Evolutionary conservation across 2,888 invertebrate species (phyloP).

Genomic region (Cecidostiba fungosa): DNA sequence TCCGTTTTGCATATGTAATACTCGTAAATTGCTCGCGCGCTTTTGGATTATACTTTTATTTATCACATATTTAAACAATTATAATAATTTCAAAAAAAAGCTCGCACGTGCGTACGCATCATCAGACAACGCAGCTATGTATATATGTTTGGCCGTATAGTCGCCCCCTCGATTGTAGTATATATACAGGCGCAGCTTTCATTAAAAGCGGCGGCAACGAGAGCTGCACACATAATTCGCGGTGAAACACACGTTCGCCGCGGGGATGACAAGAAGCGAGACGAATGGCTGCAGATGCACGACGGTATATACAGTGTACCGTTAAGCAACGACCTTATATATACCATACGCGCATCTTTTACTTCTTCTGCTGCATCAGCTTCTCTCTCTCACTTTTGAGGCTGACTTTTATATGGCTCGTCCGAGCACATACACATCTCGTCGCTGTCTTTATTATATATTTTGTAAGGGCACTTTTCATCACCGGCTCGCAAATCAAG

Average conservation of each 20-base stretch:
- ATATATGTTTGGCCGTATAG: neutral
- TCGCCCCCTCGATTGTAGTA: conserved; percentile 22
- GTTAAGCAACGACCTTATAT: conserved; percentile 36
- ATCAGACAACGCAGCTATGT: neutral
- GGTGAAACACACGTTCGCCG: neutral
- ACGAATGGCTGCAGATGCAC: conserved; percentile 13
- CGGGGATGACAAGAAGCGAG: neutral
- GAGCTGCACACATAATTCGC: neutral
- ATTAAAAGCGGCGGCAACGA: conserved; percentile 25
- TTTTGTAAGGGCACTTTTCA: conserved; percentile 23
- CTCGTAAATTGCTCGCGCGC: no score
- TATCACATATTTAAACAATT: no score
- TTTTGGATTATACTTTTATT: no score
- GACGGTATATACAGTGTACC: conserved; percentile 30
- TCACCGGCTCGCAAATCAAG: conserved; percentile 50
- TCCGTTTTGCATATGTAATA: no score
- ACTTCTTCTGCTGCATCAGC: neutral
- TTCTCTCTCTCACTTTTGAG: neutral
- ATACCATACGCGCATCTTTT: neutral
- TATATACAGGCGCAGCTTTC: conserved; percentile 13
- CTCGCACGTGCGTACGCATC: conserved; percentile 13
- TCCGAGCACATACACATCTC: neutral
- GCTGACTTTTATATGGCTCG: conserved; percentile 1
- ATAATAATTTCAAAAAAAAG: no score
- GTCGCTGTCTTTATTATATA: conserved; percentile 17